phyloP scores from a whole-genome alignment of 2,113 vertebrate species.

The Dicentrarchus labrax region DNA sequence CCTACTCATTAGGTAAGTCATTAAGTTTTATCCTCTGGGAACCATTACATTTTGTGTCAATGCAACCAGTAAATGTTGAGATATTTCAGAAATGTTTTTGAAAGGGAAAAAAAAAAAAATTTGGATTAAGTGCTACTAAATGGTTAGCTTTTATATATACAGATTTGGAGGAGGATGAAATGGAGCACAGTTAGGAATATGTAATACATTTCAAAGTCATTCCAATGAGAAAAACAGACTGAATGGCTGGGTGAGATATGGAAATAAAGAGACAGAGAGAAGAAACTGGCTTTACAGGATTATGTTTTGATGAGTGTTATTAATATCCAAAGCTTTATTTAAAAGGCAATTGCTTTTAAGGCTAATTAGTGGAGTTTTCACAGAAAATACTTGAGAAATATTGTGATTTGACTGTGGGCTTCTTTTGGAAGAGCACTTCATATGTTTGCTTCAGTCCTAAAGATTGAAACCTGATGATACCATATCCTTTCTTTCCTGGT shows the following conservation, averaged over 20 bases:
- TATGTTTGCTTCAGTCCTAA: background rate
- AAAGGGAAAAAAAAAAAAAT: background rate
- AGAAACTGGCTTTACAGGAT: background rate
- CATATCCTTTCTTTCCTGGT: background rate
- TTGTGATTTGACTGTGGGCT: background rate
- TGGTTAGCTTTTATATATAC: background rate
- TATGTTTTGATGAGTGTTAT: slow-evolving; percentile 5
- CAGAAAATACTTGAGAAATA: background rate
- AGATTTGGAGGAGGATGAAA: slow-evolving; percentile 16
- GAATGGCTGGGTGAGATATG: background rate
- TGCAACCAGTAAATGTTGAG: background rate
- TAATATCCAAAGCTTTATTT: slow-evolving; percentile 10
- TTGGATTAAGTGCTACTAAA: slow-evolving; percentile 7
- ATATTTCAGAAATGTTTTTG: background rate
- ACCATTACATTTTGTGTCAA: background rate
- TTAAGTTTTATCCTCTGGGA: no score
- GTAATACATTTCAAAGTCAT: slow-evolving; percentile 38
- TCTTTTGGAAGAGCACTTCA: background rate
- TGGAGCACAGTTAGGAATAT: background rate
- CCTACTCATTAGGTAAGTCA: background rate
- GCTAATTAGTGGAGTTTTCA: slow-evolving; percentile 4
- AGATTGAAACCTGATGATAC: slow-evolving; percentile 5
- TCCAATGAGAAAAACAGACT: slow-evolving; percentile 33
- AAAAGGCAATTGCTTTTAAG: background rate
- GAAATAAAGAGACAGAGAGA: slow-evolving; percentile 2